Evolutionary conservation across 1,140 invertebrate genomes (phyloP).

Genomic region (Megalopta genalis): DNA sequence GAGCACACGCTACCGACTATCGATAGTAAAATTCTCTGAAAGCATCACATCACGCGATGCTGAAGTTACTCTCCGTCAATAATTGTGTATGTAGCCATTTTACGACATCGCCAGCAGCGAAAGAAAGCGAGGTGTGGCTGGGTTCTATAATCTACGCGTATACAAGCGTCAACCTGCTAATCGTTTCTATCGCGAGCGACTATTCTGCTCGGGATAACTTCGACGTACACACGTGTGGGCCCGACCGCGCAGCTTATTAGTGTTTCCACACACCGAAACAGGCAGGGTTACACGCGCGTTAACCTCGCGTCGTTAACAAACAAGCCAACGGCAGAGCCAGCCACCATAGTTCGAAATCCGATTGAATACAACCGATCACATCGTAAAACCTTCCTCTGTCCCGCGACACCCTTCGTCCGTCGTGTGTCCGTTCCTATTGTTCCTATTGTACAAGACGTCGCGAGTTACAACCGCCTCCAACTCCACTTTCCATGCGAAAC

Average conservation of each 20-base stretch:
- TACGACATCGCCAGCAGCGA: conserved; percentile 7
- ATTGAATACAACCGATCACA: background rate
- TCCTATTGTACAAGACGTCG: background rate
- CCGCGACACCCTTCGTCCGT: background rate
- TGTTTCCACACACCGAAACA: background rate
- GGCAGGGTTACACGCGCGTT: background rate
- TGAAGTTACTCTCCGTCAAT: background rate
- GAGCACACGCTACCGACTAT: background rate
- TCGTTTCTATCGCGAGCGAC: conserved; percentile 10
- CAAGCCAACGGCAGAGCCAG: background rate
- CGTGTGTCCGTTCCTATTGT: background rate
- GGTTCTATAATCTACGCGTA: conserved; percentile 14
- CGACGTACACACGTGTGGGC: background rate
- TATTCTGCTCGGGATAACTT: background rate
- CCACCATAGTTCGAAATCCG: background rate
- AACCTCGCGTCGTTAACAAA: background rate
- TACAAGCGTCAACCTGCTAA: conserved; percentile 31
- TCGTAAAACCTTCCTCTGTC: background rate
- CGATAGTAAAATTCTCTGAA: conserved; percentile 5
- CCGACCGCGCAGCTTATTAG: background rate
- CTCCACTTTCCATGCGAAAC: background rate
- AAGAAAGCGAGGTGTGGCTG: conserved; percentile 39
- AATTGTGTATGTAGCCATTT: conserved; percentile 40
- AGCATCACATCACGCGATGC: conserved; percentile 6
- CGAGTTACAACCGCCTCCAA: background rate